Percentiles rank a stretch among this genome's conserved stretches.
Evolutionary conservation across 2,888 invertebrate species (phyloP).

Genomic region (Dryococelus australis): DNA sequence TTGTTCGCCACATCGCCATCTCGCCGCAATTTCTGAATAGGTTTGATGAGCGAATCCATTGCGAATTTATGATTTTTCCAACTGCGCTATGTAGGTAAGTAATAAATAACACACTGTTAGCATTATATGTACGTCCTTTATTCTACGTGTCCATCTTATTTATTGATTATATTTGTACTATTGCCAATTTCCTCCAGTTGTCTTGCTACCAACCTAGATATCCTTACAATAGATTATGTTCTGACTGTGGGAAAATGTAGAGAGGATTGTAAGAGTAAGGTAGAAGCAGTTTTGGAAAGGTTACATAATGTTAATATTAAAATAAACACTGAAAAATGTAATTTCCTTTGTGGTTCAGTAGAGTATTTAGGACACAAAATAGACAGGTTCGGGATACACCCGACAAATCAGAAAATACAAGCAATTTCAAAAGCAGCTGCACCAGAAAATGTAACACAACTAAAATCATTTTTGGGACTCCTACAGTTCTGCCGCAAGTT

Average conservation of each 20-base stretch:
- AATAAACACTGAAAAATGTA: neutral
- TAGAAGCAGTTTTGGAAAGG: neutral
- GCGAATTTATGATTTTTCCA: too few species aligned
- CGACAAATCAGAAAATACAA: neutral
- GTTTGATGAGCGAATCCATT: too few species aligned
- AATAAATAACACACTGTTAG: too few species aligned
- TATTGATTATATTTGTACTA: too few species aligned
- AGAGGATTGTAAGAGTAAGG: neutral
- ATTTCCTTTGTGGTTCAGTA: neutral
- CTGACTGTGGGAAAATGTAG: neutral
- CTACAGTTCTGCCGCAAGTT: neutral
- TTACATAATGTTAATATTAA: neutral
- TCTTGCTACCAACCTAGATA: too few species aligned
- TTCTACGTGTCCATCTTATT: too few species aligned
- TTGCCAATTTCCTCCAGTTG: too few species aligned
- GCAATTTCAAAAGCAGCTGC: neutral
- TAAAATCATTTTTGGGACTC: neutral
- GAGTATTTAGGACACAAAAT: neutral
- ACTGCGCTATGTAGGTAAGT: too few species aligned
- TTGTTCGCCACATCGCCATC: too few species aligned
- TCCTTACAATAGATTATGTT: neutral
- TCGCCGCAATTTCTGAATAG: too few species aligned
- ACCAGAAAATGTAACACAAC: neutral
- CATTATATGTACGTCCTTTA: too few species aligned
- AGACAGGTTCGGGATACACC: neutral